Conservation (phyloP, 2,797 vertebrate species). For the Arctocebus calabarensis region DNA sequence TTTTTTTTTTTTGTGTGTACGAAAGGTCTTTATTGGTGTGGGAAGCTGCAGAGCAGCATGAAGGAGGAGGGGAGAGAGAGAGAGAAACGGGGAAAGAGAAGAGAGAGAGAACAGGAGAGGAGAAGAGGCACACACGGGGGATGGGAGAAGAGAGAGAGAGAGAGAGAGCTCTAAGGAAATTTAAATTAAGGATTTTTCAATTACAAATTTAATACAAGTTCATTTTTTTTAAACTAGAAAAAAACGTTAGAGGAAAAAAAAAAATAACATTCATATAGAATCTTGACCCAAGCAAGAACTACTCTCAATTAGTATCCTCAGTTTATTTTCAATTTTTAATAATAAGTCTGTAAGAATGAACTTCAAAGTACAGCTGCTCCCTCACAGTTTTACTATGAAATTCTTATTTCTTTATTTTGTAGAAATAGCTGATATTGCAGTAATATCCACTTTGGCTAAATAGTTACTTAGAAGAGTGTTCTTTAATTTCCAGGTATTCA, state of each 20-base stretch:
- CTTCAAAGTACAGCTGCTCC: not conserved
- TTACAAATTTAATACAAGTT: conserved; percentile 18
- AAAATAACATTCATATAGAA: conserved; percentile 10
- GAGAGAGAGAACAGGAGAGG: no score
- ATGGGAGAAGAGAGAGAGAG: no score
- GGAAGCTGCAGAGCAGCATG: no score
- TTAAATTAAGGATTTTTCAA: conserved; percentile 10
- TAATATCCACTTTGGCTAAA: not conserved
- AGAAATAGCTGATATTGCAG: not conserved
- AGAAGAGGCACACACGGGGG: no score
- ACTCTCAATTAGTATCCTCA: not conserved
- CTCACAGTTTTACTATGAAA: conserved; percentile 14
- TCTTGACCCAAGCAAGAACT: conserved; percentile 43
- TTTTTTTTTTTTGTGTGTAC: no score
- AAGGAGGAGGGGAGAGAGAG: no score
- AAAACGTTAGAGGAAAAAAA: not conserved
- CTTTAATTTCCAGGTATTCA: conserved; percentile 39
- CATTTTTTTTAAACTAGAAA: conserved; percentile 43
- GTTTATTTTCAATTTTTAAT: conserved; percentile 49
- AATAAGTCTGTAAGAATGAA: not conserved
- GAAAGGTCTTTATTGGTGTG: no score
- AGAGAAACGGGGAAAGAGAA: no score
- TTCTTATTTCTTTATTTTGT: conserved; percentile 53
- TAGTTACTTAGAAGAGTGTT: not conserved
- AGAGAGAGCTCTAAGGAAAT: conserved; percentile 42